A percentile compares a stretch with the other conserved stretches of the same genome.
These are phyloP conservation scores for Cassiopea andromeda DNA, from an alignment of 30 jellyfish, hydroid and myxozoan species.

Conservation along the genomic window DNA sequence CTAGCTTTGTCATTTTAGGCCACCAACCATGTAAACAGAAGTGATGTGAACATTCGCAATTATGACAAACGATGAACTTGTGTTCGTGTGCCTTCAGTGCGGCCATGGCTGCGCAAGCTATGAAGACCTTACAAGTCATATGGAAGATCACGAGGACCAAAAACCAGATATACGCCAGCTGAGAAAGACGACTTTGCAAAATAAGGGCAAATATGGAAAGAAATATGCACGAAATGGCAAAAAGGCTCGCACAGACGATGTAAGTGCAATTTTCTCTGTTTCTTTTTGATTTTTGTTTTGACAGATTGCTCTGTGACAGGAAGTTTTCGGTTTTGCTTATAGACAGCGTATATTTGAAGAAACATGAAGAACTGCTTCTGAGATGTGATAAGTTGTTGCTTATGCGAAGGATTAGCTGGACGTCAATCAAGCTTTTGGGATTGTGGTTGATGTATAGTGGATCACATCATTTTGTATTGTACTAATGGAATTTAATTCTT, in stretches of 20 bases:
- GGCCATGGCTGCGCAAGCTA: slow-evolving; percentile 76
- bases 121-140: slow-evolving; percentile 73
- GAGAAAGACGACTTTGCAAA: slow-evolving; percentile 24
- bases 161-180: slow-evolving; percentile 76
- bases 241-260: slow-evolving; percentile 20
- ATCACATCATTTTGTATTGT: too few relatives aligned
- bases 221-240: slow-evolving; percentile 4
- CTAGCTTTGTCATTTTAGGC: background rate
- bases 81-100: slow-evolving; percentile 72
- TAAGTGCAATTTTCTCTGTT: slow-evolving; percentile 1
- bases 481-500: too few relatives aligned
- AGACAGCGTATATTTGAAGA: too few relatives aligned
- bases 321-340: too few relatives aligned
- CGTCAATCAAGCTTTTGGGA: too few relatives aligned
- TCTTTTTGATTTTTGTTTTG: background rate
- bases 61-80: slow-evolving; percentile 69
- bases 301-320: too few relatives aligned
- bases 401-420: too few relatives aligned
- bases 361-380: too few relatives aligned
- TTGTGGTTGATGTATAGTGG: too few relatives aligned
- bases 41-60: background rate
- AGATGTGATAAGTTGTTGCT: too few relatives aligned
- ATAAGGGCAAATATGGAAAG: slow-evolving; percentile 17
- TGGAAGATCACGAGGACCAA: slow-evolving; percentile 76
- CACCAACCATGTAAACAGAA: background rate